These are phyloP conservation scores for Ganaspis brasiliensis DNA, from an alignment of 2,888 invertebrate species.

Conservation along the genomic window DNA sequence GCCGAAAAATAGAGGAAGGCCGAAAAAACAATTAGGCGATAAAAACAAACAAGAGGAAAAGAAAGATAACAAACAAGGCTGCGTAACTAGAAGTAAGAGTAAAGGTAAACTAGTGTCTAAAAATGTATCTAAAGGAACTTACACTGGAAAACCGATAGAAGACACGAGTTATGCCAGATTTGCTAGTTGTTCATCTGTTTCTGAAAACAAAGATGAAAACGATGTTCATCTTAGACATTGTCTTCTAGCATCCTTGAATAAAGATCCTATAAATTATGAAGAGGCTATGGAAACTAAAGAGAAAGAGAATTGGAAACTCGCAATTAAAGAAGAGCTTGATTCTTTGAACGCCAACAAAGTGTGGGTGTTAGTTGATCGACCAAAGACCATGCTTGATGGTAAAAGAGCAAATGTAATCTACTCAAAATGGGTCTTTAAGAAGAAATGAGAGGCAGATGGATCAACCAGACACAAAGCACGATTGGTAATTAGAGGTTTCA, in stretches of 20 bases:
- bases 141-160: constrained; percentile 4
- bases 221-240: constrained; percentile 5
- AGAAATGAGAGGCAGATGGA: constrained; percentile 13
- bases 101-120: constrained; percentile 1
- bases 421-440: constrained; percentile 11
- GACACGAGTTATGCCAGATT: constrained; percentile 9
- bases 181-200: constrained; percentile 13
- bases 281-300: constrained; percentile 19
- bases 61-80: neutral
- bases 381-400: constrained; percentile 34
- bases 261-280: constrained; percentile 32
- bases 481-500: constrained; percentile 2
- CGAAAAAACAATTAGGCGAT: neutral
- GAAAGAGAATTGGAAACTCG: neutral
- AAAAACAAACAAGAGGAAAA: constrained; percentile 16
- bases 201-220: constrained; percentile 44
- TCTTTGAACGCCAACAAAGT: constrained; percentile 35
- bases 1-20: constrained; percentile 2
- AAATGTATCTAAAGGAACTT: neutral
- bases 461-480: too few species aligned
- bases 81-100: neutral
- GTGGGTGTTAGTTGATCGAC: neutral
- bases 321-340: neutral
- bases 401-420: neutral
- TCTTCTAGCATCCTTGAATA: constrained; percentile 18